A percentile compares a stretch with the other conserved stretches of the same genome.
phyloP scores from a whole-genome alignment of 2,113 vertebrate genomes.

The Nanorana parkeri region DNA sequence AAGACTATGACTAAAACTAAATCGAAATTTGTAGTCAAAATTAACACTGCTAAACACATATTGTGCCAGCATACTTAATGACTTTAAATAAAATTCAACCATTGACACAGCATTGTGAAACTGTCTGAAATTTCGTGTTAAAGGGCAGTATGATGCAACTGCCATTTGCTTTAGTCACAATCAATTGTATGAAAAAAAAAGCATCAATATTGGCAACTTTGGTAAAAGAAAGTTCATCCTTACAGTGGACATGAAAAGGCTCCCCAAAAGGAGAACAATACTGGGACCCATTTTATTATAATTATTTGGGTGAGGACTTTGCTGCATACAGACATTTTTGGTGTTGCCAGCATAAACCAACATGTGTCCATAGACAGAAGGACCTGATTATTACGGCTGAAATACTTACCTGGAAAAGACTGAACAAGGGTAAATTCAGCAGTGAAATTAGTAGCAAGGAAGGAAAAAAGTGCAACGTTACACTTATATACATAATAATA shows the following conservation, averaged over 20 bases:
- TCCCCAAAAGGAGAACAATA: not conserved
- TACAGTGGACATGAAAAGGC: not conserved
- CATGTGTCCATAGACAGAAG: too few species aligned
- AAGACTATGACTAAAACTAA: too few species aligned
- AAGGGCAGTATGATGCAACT: constrained; percentile 26
- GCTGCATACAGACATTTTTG: not conserved
- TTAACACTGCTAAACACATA: too few species aligned
- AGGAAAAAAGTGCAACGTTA: too few species aligned
- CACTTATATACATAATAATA: too few species aligned
- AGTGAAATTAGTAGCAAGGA: too few species aligned
- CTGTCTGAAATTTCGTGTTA: not conserved
- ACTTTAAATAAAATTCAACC: not conserved
- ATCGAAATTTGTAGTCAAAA: too few species aligned
- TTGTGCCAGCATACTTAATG: constrained; percentile 1
- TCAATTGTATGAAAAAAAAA: not conserved
- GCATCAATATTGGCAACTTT: not conserved
- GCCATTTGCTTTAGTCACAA: not conserved
- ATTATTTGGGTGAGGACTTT: not conserved
- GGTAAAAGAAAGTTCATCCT: not conserved
- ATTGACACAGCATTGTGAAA: constrained; percentile 5
- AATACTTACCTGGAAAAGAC: not conserved
- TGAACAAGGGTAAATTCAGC: too few species aligned
- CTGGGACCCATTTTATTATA: too few species aligned
- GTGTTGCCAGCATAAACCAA: not conserved
- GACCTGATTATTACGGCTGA: too few species aligned